Conservation (phyloP, 2,888 invertebrate species). For the Pachycephus smyrnensis region DNA sequence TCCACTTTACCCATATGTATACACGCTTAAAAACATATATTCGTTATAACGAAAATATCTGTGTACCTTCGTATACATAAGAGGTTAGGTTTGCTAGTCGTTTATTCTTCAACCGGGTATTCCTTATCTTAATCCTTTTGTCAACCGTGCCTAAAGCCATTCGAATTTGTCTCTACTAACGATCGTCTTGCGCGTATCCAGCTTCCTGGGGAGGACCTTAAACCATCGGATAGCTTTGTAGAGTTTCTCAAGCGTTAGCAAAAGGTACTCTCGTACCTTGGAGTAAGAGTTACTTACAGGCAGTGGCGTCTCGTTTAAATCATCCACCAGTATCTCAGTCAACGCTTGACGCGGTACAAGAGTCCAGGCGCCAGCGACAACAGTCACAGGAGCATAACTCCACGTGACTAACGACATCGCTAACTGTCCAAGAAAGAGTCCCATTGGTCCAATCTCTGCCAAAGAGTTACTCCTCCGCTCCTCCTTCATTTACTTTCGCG, state of each 20-base stretch:
- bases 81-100: background rate
- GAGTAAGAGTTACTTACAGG: background rate
- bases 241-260: conserved; percentile 3
- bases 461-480: background rate
- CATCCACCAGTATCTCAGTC: conserved; percentile 36
- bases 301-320: conserved; percentile 31
- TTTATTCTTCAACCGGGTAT: background rate
- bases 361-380: conserved; percentile 17
- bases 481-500: background rate
- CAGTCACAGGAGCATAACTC: conserved; percentile 36
- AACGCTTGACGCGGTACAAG: conserved; percentile 36
- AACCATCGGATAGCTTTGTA: conserved; percentile 25
- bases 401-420: conserved; percentile 49
- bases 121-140: background rate
- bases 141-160: conserved; percentile 6
- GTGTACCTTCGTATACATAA: background rate
- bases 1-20: conserved; percentile 1
- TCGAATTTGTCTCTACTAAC: conserved; percentile 25
- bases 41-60: background rate
- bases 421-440: conserved; percentile 38
- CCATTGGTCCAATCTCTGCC: conserved; percentile 36
- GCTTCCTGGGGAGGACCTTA: conserved; percentile 6
- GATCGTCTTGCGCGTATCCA: conserved; percentile 21
- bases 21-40: background rate
- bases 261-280: background rate